Evolutionary conservation across 2,113 vertebrate species (phyloP).

Genomic region (Colaptes auratus): DNA sequence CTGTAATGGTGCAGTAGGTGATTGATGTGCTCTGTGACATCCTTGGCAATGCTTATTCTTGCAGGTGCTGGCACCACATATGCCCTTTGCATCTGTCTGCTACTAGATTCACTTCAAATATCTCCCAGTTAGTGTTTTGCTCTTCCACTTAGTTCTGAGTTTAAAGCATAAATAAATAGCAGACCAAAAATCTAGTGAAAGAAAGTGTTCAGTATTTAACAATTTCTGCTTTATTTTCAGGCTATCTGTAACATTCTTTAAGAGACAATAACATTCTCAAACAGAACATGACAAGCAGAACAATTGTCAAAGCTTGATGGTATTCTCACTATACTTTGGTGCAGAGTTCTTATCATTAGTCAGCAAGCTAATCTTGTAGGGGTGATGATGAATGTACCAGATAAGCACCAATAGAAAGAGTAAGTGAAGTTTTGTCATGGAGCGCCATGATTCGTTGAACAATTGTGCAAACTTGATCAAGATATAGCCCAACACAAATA

Average conservation of each 20-base stretch:
- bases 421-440: neutral
- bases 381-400: neutral
- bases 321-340: neutral
- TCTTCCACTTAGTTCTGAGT: neutral
- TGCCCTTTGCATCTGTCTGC: neutral
- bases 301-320: neutral
- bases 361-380: neutral
- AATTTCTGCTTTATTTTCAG: neutral
- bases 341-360: neutral
- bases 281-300: neutral
- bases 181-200: neutral
- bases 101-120: neutral
- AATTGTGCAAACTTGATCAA: neutral
- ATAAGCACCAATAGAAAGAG: neutral
- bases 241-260: neutral
- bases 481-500: neutral
- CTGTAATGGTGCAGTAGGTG: neutral
- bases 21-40: constrained; percentile 3
- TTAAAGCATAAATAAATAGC: neutral
- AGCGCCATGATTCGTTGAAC: neutral
- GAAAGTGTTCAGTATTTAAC: neutral
- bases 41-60: neutral
- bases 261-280: neutral
- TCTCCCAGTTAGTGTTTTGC: neutral
- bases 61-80: neutral